Base-by-base conservation (phyloP, 2,888 invertebrate species). In the Scaptomyza flava region DNA sequence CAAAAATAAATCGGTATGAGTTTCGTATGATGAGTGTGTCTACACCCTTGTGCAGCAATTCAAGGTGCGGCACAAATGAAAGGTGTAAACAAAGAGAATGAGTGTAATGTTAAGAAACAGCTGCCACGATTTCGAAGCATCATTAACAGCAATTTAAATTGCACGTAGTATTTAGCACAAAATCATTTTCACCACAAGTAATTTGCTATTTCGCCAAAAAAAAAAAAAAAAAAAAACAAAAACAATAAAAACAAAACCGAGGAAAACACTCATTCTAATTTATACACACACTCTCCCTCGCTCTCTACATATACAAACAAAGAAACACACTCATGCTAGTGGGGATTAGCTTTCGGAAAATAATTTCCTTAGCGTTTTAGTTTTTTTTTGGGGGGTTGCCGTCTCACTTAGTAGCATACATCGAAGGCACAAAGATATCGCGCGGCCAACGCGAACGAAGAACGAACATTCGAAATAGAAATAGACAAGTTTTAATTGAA, bases 401-500 rank as follows among this genome's bases (percentile, higher is more conserved):
- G 34, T 53, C 64, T 81, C 83, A 84, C 88, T 87, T 86, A 84
- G 88, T 83, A 87, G 86, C 78, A 83, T 83, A 83, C 82, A 84
- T 87, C 82, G 82, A 83, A 83, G 86, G 82, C 81, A 81, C 79
- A 68, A 73, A 81, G 77, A 83, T 85, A 87, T 81, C 82, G 87
- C 87, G 80, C 80, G 83, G 80, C 82, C 76, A 87, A 79, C 87
- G 82, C 82, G 79, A 79, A 83, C 82, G 81, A 81, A 78, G 83
- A 85, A 82, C 67, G 77, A 81, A 75, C 67, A 62, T 76, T 76
- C 85, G 82, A 84, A 79, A 65, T 77, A 82, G 73, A 68, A 52
- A 74, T 79, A 80, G 82, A 76, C 56, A 38, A 71, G 23, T 69
- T 41, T 68, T 51, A 77, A 80, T 68, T 76, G 47, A 68, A 74